A percentile compares a stretch with the other conserved stretches of the same genome.
These are phyloP conservation scores for Cepphus grylle DNA, from an alignment of 2,113 vertebrate species.

Conservation along the genomic window DNA sequence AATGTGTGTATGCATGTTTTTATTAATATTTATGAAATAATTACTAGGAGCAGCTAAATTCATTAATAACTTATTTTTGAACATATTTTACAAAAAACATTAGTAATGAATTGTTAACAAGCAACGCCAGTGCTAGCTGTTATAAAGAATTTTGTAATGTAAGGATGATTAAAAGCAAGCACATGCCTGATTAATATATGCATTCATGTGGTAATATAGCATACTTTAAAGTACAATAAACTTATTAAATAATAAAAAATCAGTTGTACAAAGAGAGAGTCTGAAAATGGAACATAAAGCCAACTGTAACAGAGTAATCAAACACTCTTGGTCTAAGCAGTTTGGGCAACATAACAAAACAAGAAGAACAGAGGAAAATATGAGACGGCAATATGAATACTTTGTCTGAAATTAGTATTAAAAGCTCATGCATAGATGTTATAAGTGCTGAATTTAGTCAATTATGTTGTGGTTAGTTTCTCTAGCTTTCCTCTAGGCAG, in stretches of 20 bases:
- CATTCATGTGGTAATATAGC: not conserved
- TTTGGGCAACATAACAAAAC: not conserved
- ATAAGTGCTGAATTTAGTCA: not conserved
- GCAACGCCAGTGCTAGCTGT: not conserved
- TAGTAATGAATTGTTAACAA: slow-evolving; percentile 50
- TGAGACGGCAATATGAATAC: not conserved
- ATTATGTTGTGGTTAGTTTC: not conserved
- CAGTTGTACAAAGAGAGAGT: not conserved
- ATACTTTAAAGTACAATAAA: not conserved
- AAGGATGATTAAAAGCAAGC: slow-evolving; percentile 20
- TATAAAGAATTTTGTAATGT: not conserved
- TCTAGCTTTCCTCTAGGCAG: not conserved
- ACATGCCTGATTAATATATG: slow-evolving; percentile 3
- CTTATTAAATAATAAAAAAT: not conserved
- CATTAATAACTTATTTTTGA: slow-evolving; percentile 60
- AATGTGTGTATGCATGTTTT: not conserved
- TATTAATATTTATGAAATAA: slow-evolving; percentile 74
- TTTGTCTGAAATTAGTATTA: not conserved
- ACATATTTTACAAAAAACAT: slow-evolving; percentile 32
- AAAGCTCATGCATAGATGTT: not conserved
- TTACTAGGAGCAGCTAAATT: slow-evolving; percentile 48
- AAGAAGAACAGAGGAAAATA: not conserved
- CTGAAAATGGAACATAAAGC: not conserved
- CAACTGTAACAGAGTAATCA: not conserved
- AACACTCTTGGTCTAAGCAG: not conserved